phyloP scores from a whole-genome alignment of 2,113 vertebrate species.

The Misgurnus mizolepis region DNA sequence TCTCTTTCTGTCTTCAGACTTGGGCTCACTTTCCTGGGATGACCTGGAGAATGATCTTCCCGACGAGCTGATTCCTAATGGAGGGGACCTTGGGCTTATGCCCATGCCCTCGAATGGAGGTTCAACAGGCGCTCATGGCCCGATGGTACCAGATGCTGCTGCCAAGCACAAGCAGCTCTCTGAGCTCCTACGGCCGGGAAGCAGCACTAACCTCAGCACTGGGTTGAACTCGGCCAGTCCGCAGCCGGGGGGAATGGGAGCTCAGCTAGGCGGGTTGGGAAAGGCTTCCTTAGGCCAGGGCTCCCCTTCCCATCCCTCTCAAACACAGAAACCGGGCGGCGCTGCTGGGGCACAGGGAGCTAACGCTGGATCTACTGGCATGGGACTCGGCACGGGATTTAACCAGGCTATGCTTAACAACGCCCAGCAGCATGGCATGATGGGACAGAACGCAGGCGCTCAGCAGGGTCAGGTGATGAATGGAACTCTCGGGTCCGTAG shows the following conservation, averaged over 20 bases:
- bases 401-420: constrained; percentile 90
- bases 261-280: constrained; percentile 70
- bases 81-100: constrained; percentile 85
- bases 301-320: constrained; percentile 85
- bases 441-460: constrained; percentile 83
- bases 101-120: constrained; percentile 77
- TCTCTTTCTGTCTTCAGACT: constrained; percentile 73
- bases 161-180: constrained; percentile 99
- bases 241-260: constrained; percentile 78
- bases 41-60: constrained; percentile 98
- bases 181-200: constrained; percentile 89
- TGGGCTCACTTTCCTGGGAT: constrained; percentile 87
- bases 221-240: constrained; percentile 84
- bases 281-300: constrained; percentile 91
- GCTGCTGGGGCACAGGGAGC: constrained; percentile 80
- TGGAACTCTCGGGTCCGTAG: constrained; percentile 87
- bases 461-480: constrained; percentile 93
- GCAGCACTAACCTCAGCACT: constrained; percentile 76
- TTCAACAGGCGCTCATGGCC: constrained; percentile 64
- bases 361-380: constrained; percentile 75
- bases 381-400: constrained; percentile 89
- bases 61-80: constrained; percentile 96
- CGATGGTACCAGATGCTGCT: constrained; percentile 87
- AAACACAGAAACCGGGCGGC: constrained; percentile 88
- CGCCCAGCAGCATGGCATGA: constrained; percentile 85